Base-by-base conservation (phyloP, 1,140 invertebrate species). In the Globodera rostochiensis region DNA sequence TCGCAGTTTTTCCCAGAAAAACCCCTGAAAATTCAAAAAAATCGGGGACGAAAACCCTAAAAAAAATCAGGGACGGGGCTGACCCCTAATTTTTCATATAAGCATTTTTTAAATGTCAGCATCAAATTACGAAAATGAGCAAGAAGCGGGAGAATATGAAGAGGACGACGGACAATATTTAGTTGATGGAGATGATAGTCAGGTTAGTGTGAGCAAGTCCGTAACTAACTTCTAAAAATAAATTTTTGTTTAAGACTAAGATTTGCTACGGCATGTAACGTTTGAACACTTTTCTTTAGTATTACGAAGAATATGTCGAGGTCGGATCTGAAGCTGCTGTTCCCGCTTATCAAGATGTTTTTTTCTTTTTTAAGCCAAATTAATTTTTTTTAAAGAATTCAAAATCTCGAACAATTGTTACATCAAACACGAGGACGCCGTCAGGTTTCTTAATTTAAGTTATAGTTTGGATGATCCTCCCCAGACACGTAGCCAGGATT, bases 281-380 rank as follows among this genome's bases (percentile, higher is more conserved):
- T 53, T 11, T 53, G 7, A 53, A 9, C 1, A 3, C 8, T 53
- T 53, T 53, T 64, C 5, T 64, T 71, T 13, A 71, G 69, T 45
- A 71, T 71, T 71, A 71, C 25, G 69, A 71, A 47, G 69, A 71
- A 71, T 71, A 71, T 71, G 36, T 71, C 36, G 69, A 71, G 5
- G 69, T 36, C 36, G 69, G 69, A 13, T 71, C 69, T 45, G 69
- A 36, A 47, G 19, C 25, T 71, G 69, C 36, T 45, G 69, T 71
- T 45, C 69, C 69, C 36, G 69, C 69, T 19, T 71, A 71, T 19
- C 69, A 71, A 47, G 11, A 71, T 36, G 69, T 71, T 25, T 71
- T 9, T 13, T 21, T 11, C 25, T 13, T n/a, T 71, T 47, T 13
- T 36, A 25, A 45, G 4, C 25, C 1, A 25, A 15, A 36, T 36